These are phyloP conservation scores for Peromyscus polionotus DNA, from an alignment of 2,113 vertebrate genomes.

Conservation along the genomic window DNA sequence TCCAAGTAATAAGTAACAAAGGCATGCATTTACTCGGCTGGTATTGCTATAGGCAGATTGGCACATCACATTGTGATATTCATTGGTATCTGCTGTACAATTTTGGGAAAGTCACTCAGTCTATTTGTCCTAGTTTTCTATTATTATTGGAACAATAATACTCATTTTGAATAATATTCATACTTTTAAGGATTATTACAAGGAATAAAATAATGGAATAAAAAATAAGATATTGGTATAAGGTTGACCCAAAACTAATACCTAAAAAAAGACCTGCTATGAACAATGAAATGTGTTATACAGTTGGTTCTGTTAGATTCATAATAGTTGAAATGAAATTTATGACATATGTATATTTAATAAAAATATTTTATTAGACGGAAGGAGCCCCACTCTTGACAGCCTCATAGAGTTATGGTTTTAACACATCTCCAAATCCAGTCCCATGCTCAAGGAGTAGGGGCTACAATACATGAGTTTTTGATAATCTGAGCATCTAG, in stretches of 20 bases:
- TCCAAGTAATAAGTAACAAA: neutral
- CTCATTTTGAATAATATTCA: neutral
- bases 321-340: neutral
- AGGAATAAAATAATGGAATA: neutral
- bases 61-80: neutral
- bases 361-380: neutral
- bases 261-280: neutral
- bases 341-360: neutral
- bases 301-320: neutral
- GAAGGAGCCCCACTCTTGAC: accelerated
- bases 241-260: neutral
- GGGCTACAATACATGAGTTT: neutral
- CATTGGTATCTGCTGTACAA: neutral
- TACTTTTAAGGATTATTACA: neutral
- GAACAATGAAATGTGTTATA: slow-evolving; percentile 10
- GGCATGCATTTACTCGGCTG: neutral
- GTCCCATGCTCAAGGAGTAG: neutral
- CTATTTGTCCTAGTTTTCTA: neutral
- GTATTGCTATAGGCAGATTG: neutral
- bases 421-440: neutral
- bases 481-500: neutral
- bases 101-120: neutral
- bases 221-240: neutral
- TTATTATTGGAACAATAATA: neutral
- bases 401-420: neutral